phyloP scores from a whole-genome alignment of 1,140 invertebrate genomes.

The Brachionus plicatilis region DNA sequence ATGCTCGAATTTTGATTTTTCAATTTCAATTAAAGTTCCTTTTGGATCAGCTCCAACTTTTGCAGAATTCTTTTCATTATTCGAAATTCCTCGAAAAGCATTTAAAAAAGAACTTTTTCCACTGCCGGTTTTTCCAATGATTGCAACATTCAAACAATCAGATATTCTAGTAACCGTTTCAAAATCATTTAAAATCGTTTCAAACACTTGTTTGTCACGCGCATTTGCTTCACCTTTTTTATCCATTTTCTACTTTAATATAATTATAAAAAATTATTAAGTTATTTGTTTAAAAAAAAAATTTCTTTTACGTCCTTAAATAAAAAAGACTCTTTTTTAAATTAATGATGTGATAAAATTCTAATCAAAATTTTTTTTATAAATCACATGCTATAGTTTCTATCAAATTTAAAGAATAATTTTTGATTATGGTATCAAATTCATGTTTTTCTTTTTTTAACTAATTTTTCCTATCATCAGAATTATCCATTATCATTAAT shows the following conservation, averaged over 20 bases:
- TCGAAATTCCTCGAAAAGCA: not conserved
- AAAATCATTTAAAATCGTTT: not conserved
- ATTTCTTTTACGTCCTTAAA: too few relatives aligned
- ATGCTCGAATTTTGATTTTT: not conserved
- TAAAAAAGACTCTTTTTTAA: too few relatives aligned
- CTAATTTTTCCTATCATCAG: too few relatives aligned
- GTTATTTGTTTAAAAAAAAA: too few relatives aligned
- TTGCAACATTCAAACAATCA: not conserved
- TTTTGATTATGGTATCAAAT: too few relatives aligned
- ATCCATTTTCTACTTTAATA: not conserved
- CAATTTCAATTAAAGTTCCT: not conserved
- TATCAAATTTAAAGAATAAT: too few relatives aligned
- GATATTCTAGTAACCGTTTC: not conserved
- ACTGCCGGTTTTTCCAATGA: not conserved
- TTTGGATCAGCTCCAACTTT: not conserved
- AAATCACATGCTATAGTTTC: too few relatives aligned
- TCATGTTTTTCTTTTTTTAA: too few relatives aligned
- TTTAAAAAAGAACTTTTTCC: conserved; percentile 3
- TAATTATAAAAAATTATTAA: not conserved
- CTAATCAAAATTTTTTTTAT: too few relatives aligned
- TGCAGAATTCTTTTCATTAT: not conserved
- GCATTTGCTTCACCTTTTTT: not conserved
- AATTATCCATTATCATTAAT: too few relatives aligned
- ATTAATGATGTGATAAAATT: too few relatives aligned
- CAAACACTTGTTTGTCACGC: not conserved